Evolutionary conservation across 2,113 vertebrate species (phyloP).

Genomic region (Forbesichthys papilliferus): DNA sequence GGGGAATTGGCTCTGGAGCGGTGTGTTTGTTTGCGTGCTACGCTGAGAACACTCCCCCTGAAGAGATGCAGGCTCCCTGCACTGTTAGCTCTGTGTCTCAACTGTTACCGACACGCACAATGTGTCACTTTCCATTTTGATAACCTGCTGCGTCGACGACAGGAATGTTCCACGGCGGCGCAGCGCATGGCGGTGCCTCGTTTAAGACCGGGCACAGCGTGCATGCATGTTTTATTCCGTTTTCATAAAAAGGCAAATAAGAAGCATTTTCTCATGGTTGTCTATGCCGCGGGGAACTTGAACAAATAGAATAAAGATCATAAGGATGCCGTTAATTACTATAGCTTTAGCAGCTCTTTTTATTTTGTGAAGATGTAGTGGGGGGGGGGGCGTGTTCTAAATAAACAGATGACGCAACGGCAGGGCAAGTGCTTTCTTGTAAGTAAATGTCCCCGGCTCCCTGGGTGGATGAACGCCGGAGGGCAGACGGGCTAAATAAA

Average conservation of each 20-base stretch:
- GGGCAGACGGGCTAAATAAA: conserved; percentile 75
- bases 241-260: conserved; percentile 63
- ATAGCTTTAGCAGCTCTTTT: conserved; percentile 40
- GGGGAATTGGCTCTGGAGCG: conserved; percentile 30
- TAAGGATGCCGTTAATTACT: conserved; percentile 70
- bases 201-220: conserved; percentile 54
- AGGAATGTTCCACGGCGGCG: conserved; percentile 49
- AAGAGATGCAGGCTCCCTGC: conserved; percentile 22
- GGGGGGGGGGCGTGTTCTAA: conserved; percentile 56
- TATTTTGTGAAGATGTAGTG: conserved; percentile 49
- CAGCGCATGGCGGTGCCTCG: conserved; percentile 20
- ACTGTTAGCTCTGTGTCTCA: conserved; percentile 31
- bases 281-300: conserved; percentile 51
- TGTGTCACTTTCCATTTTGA: conserved; percentile 53
- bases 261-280: conserved; percentile 58
- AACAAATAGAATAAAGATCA: conserved; percentile 75
- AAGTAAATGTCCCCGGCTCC: conserved; percentile 77
- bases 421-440: conserved; percentile 69
- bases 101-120: conserved; percentile 40
- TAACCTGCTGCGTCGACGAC: conserved; percentile 41
- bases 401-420: conserved; percentile 72
- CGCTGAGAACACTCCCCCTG: conserved; percentile 30
- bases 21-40: conserved; percentile 36
- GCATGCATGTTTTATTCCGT: conserved; percentile 66
- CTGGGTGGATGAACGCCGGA: conserved; percentile 60